Conservation (phyloP, 1,140 invertebrate species). For the Cyrtorhinus lividipennis region DNA sequence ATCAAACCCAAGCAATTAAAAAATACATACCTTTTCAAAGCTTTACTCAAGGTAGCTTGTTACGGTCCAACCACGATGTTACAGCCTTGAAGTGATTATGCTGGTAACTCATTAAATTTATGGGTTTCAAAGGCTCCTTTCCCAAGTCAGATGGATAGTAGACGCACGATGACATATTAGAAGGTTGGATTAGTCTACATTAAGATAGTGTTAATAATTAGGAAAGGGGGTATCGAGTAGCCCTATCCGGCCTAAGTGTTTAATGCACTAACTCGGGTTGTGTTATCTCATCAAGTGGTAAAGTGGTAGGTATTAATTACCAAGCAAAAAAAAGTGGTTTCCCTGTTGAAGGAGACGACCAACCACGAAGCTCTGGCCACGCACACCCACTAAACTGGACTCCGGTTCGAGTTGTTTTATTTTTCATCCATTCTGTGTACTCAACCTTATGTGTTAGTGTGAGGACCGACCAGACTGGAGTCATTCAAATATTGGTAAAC, state of each 20-base stretch:
- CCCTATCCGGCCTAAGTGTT: background rate
- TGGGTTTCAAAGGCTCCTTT: background rate
- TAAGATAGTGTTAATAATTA: constrained; percentile 10
- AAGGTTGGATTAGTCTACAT: constrained; percentile 6
- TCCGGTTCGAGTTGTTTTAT: no score
- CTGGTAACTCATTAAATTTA: constrained; percentile 1
- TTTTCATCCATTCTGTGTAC: no score
- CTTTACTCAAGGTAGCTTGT: no score
- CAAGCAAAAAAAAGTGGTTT: constrained; percentile 4
- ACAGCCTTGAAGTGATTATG: no score
- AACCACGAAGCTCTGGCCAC: background rate
- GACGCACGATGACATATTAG: constrained; percentile 1
- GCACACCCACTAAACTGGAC: constrained; percentile 1
- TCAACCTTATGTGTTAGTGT: no score
- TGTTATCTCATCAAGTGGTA: constrained; percentile 6
- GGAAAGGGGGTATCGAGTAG: constrained; percentile 6
- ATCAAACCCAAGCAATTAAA: no score
- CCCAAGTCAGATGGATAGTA: background rate
- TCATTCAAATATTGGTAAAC: no score
- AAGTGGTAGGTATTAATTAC: constrained; percentile 10
- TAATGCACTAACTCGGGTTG: constrained; percentile 2
- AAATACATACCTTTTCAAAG: no score
- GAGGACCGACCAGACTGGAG: no score
- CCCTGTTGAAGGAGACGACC: background rate
- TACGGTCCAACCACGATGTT: no score